Evolutionary conservation across 2,888 invertebrate genomes (phyloP), one percentile per base, ranked within the genome.

Genomic region (Tipula vernalis): DNA sequence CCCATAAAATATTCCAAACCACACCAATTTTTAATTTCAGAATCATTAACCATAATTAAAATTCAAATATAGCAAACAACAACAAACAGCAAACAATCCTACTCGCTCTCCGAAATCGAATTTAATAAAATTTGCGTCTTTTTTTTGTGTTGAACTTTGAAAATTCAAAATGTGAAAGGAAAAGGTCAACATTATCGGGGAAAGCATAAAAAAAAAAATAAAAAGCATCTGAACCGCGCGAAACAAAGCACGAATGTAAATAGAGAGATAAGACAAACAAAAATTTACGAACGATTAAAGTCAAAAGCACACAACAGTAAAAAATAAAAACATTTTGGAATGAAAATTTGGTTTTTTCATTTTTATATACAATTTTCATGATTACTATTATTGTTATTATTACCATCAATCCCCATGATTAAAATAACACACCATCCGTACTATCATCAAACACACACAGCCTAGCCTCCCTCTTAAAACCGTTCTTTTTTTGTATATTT

Each of bases 371-470:
- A 28, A 71, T 28, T 18, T 71, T 71, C 71, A 71, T 71, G 71
- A 71, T 71, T 71, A 71, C 71, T 71, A 71, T 71, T 71, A 71
- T 71, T 71, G 71, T 71, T 71, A 71, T 71, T 71, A 71, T 71
- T 71, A 71, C 28, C 28, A 71, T 71, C 71, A 71, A 28, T 28
- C 71, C 71, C 71, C 71, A 71, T 71, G 71, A 71, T 71, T 71
- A 71, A 71, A 71, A 71, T 71, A 71, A 71, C 71, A 71, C 71
- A 71, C 71, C 71, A 71, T 71, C 71, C 71, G 28, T 28, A 71
- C 28, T 71, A 71, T 71, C 71, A 71, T 71, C 71, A 71, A 28
- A 18, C 4, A 71, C 71, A 71, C 28, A 71, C 28, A 3, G 28
- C 71, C 18, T 4, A 10, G 18, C 71, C 51, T 51, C 28, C 71